Conservation (phyloP, 2,113 vertebrate species). For the Pluvianellus socialis region DNA sequence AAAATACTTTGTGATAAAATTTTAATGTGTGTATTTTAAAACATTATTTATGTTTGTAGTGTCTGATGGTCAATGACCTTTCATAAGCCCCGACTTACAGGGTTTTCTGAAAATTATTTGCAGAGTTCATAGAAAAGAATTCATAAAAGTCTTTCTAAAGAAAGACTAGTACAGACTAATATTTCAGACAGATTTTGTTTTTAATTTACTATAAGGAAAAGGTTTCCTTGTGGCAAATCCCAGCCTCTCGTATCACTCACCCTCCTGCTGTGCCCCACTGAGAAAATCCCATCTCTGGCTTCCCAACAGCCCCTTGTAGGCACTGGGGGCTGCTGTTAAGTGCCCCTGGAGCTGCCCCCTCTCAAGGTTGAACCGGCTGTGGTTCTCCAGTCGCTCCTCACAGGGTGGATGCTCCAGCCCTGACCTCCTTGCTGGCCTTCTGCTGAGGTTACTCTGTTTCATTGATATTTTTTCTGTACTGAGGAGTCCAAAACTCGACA, state of each 20-base stretch:
- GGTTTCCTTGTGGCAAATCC: accelerated
- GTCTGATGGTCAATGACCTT: not conserved
- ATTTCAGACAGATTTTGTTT: not conserved
- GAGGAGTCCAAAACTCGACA: not conserved
- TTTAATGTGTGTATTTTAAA: not conserved
- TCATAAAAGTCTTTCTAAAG: not conserved
- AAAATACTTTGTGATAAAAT: not conserved
- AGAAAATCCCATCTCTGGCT: accelerated
- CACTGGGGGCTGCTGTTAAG: not conserved
- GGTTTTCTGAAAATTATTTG: not conserved
- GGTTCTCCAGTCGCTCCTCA: not conserved
- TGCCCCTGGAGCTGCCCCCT: accelerated
- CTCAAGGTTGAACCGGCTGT: not conserved
- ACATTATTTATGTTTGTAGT: not conserved
- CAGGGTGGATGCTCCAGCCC: too few species aligned
- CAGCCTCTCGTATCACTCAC: accelerated
- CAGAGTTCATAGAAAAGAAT: not conserved
- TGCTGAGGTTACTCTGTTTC: not conserved
- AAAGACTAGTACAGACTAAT: not conserved
- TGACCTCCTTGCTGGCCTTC: not conserved
- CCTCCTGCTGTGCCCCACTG: accelerated
- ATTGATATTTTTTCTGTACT: not conserved
- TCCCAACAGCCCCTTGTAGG: accelerated
- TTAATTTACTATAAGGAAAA: not conserved
- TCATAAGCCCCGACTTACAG: not conserved